phyloP scores from a whole-genome alignment of 1,140 invertebrate genomes.

The Heterodera carotae region DNA sequence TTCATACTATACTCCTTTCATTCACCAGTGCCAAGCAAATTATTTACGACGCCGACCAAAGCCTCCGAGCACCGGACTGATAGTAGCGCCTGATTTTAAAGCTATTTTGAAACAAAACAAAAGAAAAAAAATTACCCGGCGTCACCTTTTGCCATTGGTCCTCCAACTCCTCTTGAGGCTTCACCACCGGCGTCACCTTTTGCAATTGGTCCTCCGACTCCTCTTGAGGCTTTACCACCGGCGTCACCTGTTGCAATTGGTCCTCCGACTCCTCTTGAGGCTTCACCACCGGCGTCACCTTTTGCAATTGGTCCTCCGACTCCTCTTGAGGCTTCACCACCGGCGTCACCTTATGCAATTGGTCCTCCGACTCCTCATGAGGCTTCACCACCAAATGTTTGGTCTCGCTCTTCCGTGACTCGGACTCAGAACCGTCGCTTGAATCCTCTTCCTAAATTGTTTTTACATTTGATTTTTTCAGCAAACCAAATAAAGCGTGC shows the following conservation, averaged over 20 bases:
- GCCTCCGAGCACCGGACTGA: constrained; percentile 18
- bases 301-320: too few species aligned
- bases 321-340: too few species aligned
- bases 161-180: too few species aligned
- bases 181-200: background rate
- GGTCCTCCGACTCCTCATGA: too few species aligned
- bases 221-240: too few species aligned
- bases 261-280: too few species aligned
- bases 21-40: background rate
- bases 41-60: constrained; percentile 22
- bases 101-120: background rate
- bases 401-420: background rate
- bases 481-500: background rate
- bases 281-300: background rate
- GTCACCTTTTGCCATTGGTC: background rate
- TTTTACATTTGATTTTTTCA: background rate
- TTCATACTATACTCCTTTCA: too few species aligned
- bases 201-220: too few species aligned
- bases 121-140: background rate
- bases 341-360: too few species aligned
- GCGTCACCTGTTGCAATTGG: background rate
- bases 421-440: background rate
- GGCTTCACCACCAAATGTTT: background rate
- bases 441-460: background rate
- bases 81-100: constrained; percentile 16